Percentiles rank a stretch among this genome's conserved stretches.
Evolutionary conservation across 2,888 invertebrate genomes (phyloP).

Genomic region (Conops quadrifasciatus): DNA sequence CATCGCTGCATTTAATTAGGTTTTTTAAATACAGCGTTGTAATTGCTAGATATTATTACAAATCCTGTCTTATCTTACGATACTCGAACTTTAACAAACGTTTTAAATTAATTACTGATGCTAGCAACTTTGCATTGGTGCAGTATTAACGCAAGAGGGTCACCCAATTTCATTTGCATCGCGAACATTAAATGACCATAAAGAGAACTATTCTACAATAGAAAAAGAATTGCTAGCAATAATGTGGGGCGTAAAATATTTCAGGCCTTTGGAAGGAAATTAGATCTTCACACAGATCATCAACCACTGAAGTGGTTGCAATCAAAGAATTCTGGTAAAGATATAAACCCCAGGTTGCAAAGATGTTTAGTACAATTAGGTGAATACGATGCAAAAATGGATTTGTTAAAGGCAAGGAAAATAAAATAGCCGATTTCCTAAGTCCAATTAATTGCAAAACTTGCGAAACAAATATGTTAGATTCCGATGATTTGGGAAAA

Average conservation of each 20-base stretch:
- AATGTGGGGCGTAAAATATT: conserved; percentile 47
- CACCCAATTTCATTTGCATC: conserved; percentile 49
- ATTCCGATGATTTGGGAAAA: no score
- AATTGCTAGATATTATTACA: conserved; percentile 35
- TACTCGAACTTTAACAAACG: conserved; percentile 48
- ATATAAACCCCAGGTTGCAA: conserved; percentile 48
- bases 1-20: conserved; percentile 39
- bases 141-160: conserved; percentile 46
- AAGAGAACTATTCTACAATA: conserved; percentile 49
- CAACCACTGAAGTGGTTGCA: conserved; percentile 47
- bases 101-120: conserved; percentile 40
- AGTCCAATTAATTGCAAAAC: conserved; percentile 37
- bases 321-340: conserved; percentile 40
- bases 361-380: conserved; percentile 51
- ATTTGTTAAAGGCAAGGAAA: conserved; percentile 35
- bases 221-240: conserved; percentile 56
- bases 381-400: conserved; percentile 50
- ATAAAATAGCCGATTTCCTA: conserved; percentile 32
- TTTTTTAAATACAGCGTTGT: no score
- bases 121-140: conserved; percentile 18
- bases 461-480: no score
- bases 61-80: conserved; percentile 26
- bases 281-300: conserved; percentile 52
- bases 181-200: conserved; percentile 44
- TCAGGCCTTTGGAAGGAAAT: conserved; percentile 50